These are phyloP conservation scores for Saturnia japonica DNA, from an alignment of 2,888 invertebrate species.

Conservation along the genomic window DNA sequence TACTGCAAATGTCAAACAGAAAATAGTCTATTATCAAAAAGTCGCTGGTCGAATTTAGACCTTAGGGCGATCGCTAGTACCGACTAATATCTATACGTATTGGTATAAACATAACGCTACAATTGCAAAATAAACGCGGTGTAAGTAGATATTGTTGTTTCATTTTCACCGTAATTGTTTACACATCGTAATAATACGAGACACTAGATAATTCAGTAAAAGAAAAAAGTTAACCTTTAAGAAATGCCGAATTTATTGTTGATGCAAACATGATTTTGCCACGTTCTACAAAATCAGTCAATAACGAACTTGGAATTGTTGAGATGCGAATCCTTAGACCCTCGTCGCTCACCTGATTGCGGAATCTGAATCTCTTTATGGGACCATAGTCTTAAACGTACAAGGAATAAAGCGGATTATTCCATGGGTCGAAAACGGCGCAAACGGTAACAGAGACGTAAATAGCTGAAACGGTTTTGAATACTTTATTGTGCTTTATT, in stretches of 20 bases:
- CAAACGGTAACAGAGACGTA: constrained; percentile 53
- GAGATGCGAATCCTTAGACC: constrained; percentile 58
- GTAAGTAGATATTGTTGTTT: too few species aligned
- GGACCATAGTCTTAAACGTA: constrained; percentile 50
- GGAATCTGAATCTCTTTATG: constrained; percentile 58
- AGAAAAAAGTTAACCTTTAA: constrained; percentile 10
- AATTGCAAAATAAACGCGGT: too few species aligned
- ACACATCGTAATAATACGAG: neutral
- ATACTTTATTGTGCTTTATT: constrained; percentile 60
- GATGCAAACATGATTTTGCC: constrained; percentile 37
- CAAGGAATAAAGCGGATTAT: constrained; percentile 54
- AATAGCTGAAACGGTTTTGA: constrained; percentile 57
- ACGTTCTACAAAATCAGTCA: constrained; percentile 50
- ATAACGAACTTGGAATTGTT: constrained; percentile 54
- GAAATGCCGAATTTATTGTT: constrained; percentile 18
- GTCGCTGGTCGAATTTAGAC: too few species aligned
- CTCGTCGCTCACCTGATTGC: constrained; percentile 65
- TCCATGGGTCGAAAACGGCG: constrained; percentile 34
- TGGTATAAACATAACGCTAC: too few species aligned
- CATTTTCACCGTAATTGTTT: neutral
- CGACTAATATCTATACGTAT: too few species aligned
- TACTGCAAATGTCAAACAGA: too few species aligned
- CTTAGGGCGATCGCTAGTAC: too few species aligned
- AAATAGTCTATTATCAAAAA: too few species aligned
- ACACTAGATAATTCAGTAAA: neutral